Base-by-base conservation (phyloP, 2,797 vertebrate species). In the Schizopygopsis malacanthus region DNA sequence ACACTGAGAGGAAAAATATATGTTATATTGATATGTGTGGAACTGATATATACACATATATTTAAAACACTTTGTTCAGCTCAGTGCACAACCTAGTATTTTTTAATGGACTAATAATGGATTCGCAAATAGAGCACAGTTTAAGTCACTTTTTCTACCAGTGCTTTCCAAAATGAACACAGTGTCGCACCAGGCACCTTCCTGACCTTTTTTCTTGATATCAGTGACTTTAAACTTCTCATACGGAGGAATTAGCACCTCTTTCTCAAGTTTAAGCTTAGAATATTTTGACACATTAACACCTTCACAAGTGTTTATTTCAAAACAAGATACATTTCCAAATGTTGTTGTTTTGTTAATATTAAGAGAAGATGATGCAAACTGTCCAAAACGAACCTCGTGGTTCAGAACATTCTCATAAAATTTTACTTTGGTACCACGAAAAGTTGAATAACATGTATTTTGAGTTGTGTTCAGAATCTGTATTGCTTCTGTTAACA, bases 211-310 rank as follows among this genome's bases (percentile, higher is more conserved):
- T n/a, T 1, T 71, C 1, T 0, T 45, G 4, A 76, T 10, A 76
- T 2, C 50, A 54, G 25, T 52, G 2, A 76, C 47, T 20, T 20
- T 54, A 76, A 76, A 76, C 4, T 0, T 54, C 47, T 76, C 50
- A 39, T 76, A 76, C 0, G 73, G 73, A 52, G 73, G 73, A 20
- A 77, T 77, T 52, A 77, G 33, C 16, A 77, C 75, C 11, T 77
- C 75, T 56, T 4, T 6, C 52, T 77, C 52, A n/a, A 0, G 4
- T 22, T 2, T 0, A 39, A n/a, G 6, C 16, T 37, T 56, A 3
- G 75, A 77, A 22, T 56, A 77, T 56, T 39, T 8, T 22, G 75
- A 0, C 1, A 77, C 0, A 3, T 77, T 18, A 56, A 50, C 50
- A 56, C 75, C 18, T 77, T 77, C 2, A 56, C 52, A 77, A 8